A percentile compares a stretch with the other conserved stretches of the same genome.
Conservation (phyloP, 92 coral and sea anemone species). For the Scolanthus callimorphus region DNA sequence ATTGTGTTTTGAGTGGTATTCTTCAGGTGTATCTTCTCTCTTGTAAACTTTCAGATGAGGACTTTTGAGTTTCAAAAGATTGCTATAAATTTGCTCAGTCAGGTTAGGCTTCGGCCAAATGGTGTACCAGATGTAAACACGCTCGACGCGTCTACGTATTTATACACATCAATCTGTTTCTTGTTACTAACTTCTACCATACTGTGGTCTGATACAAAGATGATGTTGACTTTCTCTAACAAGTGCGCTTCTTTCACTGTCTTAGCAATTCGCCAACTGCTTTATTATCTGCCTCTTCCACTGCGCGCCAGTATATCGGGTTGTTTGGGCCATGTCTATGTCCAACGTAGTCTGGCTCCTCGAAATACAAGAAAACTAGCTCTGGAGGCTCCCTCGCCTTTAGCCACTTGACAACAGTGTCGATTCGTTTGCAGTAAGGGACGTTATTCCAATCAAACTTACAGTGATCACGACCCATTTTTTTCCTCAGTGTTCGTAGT, state of each 20-base stretch:
- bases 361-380: not conserved
- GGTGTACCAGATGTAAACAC: not conserved
- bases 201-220: not conserved
- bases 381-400: not conserved
- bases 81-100: not conserved
- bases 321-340: not conserved
- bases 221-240: not conserved
- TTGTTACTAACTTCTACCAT: not conserved
- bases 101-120: not conserved
- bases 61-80: not conserved
- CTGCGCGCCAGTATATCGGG: slow-evolving; percentile 27
- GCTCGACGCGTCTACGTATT: not conserved
- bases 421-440: not conserved
- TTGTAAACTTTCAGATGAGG: not conserved
- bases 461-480: not conserved
- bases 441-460: not conserved
- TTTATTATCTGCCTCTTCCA: not conserved
- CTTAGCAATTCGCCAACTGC: not conserved
- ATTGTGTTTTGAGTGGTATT: not conserved
- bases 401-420: not conserved
- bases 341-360: not conserved
- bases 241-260: not conserved
- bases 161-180: not conserved
- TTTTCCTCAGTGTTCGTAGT: slow-evolving; percentile 2
- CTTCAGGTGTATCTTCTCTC: not conserved